A percentile compares a stretch with the other conserved stretches of the same genome.
Evolutionary conservation across 2,888 invertebrate species (phyloP).

Genomic region (Fragum sueziense): DNA sequence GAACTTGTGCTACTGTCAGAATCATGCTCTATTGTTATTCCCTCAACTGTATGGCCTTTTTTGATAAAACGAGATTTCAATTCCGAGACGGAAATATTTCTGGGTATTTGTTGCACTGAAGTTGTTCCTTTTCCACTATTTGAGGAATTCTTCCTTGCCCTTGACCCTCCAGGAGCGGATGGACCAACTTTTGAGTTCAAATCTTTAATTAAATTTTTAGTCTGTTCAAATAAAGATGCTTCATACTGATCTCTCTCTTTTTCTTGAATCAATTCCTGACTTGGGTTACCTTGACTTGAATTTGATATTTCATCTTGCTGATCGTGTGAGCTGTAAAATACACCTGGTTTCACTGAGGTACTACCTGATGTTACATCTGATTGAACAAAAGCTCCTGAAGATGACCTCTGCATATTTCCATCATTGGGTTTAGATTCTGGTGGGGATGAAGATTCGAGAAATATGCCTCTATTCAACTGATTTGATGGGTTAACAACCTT

Average conservation of each 20-base stretch:
- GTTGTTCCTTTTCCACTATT: neutral
- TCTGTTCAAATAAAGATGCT: conserved; percentile 5
- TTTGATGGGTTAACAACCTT: conserved; percentile 15
- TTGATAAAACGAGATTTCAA: conserved; percentile 3
- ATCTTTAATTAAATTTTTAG: conserved; percentile 11
- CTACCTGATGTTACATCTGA: neutral
- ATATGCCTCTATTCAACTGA: conserved; percentile 16
- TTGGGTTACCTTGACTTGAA: neutral
- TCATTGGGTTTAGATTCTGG: neutral
- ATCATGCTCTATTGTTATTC: conserved; percentile 10
- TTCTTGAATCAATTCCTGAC: neutral
- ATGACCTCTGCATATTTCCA: neutral
- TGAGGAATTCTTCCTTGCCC: neutral
- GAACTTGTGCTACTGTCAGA: neutral
- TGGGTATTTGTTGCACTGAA: neutral
- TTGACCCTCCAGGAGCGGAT: too few relatives aligned
- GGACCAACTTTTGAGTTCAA: conserved; percentile 6
- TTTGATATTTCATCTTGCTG: neutral
- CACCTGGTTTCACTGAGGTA: neutral
- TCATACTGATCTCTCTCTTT: neutral
- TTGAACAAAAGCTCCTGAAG: neutral
- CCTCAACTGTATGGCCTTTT: conserved; percentile 10
- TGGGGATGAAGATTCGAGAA: conserved; percentile 4
- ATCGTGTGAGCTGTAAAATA: neutral
- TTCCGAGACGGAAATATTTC: neutral